Base-by-base conservation (phyloP, 1,140 invertebrate genomes). In the Matsumurasca onukii region DNA sequence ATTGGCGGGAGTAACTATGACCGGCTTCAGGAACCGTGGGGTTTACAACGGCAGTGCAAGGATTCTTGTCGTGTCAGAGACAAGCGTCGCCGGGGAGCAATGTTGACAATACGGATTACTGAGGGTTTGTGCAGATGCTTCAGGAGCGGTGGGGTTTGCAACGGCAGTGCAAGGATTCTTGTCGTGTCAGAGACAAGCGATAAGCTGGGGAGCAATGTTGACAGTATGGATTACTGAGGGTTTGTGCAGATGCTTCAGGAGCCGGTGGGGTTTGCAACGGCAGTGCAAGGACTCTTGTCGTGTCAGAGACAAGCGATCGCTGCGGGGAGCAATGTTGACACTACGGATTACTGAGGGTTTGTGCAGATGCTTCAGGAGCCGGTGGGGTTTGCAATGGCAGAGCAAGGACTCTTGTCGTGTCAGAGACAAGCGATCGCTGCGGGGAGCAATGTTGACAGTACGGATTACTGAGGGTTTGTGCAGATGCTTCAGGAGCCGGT, bases 291-390 rank as follows among this genome's bases (percentile, higher is more conserved):
- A 0, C 82, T 99, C 59, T 83, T 97, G 24, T 90, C 90, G 75
- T 91, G 94, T 5, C 95, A 98, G 78, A 85, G 90, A 70, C 94
- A 97, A 78, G 92, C 95, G 1, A 83, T n/a, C n/a, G n/a, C 98
- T 90, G 55, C 93, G 65, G 91, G 92, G 31, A 95, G 94, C 0
- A 85, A 90, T 71, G 94, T 95, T 29, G 94, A 93, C 67, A 95
- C 96, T 27, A 94, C 98, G 81, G 97, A 99, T 80, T 83, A 99
- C 57, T 98, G 97, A n/a, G n/a, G n/a, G n/a, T n/a, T n/a, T n/a
- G n/a, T n/a, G n/a, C 75, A 88, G 83, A 97, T 98, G 94, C 83
- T 99, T 25, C 94, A 97, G 83, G 96, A 98, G 76, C 97, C n/a
- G 13, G 87, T 89, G 71, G 91, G 95, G 31, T 99, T 99, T 80